A percentile compares a stretch with the other conserved stretches of the same genome.
phyloP scores from a whole-genome alignment of 2,113 vertebrate genomes.

The Lepisosteus osseus region DNA sequence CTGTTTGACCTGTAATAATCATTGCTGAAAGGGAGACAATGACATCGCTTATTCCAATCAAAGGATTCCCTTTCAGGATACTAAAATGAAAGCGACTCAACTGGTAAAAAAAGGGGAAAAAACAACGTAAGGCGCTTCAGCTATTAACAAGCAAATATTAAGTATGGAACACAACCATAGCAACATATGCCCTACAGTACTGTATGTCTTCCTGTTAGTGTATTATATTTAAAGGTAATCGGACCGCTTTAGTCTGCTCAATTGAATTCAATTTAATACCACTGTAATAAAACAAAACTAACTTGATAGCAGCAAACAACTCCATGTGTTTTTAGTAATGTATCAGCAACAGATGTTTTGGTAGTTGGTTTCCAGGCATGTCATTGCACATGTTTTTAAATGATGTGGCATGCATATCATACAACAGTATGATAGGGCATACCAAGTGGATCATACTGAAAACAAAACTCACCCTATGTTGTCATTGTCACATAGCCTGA shows the following conservation, averaged over 20 bases:
- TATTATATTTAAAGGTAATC: background rate
- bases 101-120: background rate
- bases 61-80: background rate
- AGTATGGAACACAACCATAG: background rate
- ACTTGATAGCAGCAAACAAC: background rate
- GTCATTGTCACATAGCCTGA: slow-evolving; percentile 10
- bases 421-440: background rate
- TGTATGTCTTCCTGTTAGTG: too few species aligned
- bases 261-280: background rate
- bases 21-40: background rate
- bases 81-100: background rate
- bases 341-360: background rate
- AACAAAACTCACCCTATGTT: background rate
- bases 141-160: background rate
- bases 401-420: background rate
- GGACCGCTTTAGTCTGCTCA: background rate
- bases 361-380: slow-evolving; percentile 9
- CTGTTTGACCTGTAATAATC: too few species aligned
- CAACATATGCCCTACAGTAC: too few species aligned
- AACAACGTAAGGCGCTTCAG: background rate
- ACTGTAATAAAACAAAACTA: background rate
- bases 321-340: background rate
- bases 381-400: slow-evolving; percentile 3
- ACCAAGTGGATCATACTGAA: background rate
- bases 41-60: background rate